Conservation (phyloP, 1,140 invertebrate species). For the Tetragnatha versicolor region DNA sequence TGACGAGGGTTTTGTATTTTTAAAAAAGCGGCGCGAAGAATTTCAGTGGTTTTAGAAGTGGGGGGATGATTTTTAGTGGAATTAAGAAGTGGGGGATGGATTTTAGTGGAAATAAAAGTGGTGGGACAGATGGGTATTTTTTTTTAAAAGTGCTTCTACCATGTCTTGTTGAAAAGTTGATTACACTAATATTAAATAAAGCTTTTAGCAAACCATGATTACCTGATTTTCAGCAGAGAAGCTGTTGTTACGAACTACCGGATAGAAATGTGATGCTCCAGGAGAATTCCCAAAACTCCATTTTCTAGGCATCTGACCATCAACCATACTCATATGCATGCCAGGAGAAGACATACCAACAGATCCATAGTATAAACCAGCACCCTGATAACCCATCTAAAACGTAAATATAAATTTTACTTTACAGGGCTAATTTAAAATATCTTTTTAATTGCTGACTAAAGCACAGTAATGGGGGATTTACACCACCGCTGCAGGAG, state of each 20-base stretch:
- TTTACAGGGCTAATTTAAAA: too few relatives aligned
- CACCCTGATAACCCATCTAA: conserved; percentile 24
- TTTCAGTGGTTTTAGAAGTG: too few relatives aligned
- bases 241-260: conserved; percentile 81
- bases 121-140: neutral
- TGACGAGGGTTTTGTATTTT: too few relatives aligned
- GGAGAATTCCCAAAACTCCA: conserved; percentile 48
- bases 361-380: conserved; percentile 35
- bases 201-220: neutral
- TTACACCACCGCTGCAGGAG: too few relatives aligned
- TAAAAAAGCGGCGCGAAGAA: too few relatives aligned
- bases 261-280: conserved; percentile 83
- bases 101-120: neutral
- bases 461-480: too few relatives aligned
- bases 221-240: conserved; percentile 61
- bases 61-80: neutral
- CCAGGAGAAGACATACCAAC: conserved; percentile 14
- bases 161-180: neutral
- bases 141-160: neutral
- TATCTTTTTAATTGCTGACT: too few relatives aligned
- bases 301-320: conserved; percentile 28
- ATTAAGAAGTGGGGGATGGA: neutral
- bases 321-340: conserved; percentile 1
- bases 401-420: neutral
- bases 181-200: neutral